These are phyloP conservation scores for Calameuta idolon DNA, from an alignment of 2,888 invertebrate species.

Conservation along the genomic window DNA sequence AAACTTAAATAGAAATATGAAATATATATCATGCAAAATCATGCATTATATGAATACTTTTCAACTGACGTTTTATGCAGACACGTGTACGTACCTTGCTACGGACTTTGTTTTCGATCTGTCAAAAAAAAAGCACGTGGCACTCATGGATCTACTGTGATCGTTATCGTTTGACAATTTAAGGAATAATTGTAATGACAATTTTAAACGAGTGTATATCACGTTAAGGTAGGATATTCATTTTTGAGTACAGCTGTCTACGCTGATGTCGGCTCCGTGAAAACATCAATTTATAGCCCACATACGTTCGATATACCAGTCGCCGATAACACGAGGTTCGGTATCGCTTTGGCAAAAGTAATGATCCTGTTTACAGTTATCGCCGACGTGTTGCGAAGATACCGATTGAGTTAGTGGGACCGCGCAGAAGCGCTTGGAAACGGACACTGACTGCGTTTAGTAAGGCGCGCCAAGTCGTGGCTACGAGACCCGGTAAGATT, in stretches of 20 bases:
- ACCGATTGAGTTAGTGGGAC: slow-evolving; percentile 51
- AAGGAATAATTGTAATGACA: background rate
- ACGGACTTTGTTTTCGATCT: too few species aligned
- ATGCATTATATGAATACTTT: too few species aligned
- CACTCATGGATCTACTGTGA: too few species aligned
- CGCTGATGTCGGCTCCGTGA: background rate
- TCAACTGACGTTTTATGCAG: too few species aligned
- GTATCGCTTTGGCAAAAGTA: slow-evolving; percentile 50
- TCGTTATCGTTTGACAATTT: too few species aligned
- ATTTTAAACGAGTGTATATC: background rate
- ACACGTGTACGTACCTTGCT: too few species aligned
- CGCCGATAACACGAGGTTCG: slow-evolving; percentile 41
- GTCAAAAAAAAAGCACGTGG: too few species aligned
- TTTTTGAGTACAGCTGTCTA: background rate
- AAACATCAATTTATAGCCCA: slow-evolving; percentile 41
- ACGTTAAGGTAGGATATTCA: background rate
- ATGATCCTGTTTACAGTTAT: slow-evolving; percentile 55
- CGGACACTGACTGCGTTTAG: slow-evolving; percentile 27
- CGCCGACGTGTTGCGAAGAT: slow-evolving; percentile 47
- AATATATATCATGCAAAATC: too few species aligned
- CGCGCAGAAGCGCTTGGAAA: slow-evolving; percentile 34
- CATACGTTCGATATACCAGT: slow-evolving; percentile 38
- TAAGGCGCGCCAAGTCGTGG: slow-evolving; percentile 16
- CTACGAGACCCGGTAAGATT: slow-evolving; percentile 1
- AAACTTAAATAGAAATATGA: too few species aligned